These are phyloP conservation scores for Mus pahari DNA, from an alignment of 2,113 vertebrate species.

Conservation along the genomic window DNA sequence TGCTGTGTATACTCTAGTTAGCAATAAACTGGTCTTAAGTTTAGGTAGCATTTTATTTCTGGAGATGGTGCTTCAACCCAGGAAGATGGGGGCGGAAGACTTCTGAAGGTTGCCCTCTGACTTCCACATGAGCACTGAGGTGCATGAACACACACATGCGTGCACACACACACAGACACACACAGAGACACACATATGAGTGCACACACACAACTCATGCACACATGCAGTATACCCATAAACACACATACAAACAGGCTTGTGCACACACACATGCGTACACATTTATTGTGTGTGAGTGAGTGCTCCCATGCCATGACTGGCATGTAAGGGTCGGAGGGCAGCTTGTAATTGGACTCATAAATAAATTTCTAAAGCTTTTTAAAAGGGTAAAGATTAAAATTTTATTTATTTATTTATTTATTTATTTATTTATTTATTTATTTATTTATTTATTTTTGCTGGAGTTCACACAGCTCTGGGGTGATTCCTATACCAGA, in stretches of 20 bases:
- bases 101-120: neutral
- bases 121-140: neutral
- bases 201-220: neutral
- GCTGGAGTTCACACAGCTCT: neutral
- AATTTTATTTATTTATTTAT: neutral
- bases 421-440: neutral
- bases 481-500: neutral
- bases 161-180: neutral
- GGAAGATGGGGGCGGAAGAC: neutral
- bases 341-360: neutral
- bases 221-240: too few relatives aligned
- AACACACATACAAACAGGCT: neutral
- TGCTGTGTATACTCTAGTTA: neutral
- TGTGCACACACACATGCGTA: neutral
- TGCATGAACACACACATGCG: neutral
- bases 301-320: too few relatives aligned
- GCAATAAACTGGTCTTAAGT: neutral
- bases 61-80: neutral
- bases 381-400: neutral
- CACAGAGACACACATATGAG: neutral
- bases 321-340: neutral
- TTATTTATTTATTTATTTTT: neutral
- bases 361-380: neutral
- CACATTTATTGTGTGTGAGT: neutral
- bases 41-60: neutral